Conservation (phyloP, 2,113 vertebrate species). For the Lethenteron camtschaticum region DNA sequence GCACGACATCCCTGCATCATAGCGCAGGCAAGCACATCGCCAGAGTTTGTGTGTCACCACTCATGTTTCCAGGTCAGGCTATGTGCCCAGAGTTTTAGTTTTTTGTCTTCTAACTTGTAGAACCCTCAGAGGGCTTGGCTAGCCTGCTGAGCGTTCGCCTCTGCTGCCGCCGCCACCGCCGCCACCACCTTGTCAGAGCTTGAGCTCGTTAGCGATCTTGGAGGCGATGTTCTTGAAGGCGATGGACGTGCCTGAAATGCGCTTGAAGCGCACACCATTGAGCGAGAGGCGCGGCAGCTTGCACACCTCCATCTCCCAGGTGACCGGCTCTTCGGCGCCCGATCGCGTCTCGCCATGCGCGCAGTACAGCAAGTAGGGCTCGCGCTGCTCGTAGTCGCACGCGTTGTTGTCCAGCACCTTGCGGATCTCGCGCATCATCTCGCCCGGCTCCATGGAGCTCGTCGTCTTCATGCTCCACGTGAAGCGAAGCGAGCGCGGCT, state of each 20-base stretch:
- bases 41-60: too few species aligned
- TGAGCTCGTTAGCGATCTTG: slow-evolving; percentile 93
- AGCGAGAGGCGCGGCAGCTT: slow-evolving; percentile 75
- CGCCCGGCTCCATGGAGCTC: slow-evolving; percentile 81
- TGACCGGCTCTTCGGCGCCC: slow-evolving; percentile 58
- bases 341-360: slow-evolving; percentile 76
- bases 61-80: too few species aligned
- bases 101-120: too few species aligned
- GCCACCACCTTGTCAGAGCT: slow-evolving; percentile 38
- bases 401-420: slow-evolving; percentile 87
- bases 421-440: slow-evolving; percentile 94
- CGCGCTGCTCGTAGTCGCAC: slow-evolving; percentile 91
- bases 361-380: slow-evolving; percentile 93
- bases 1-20: too few species aligned
- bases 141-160: too few species aligned
- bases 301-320: slow-evolving; percentile 92
- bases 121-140: too few species aligned
- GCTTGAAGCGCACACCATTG: slow-evolving; percentile 86
- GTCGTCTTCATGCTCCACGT: slow-evolving; percentile 99
- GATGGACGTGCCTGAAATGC: slow-evolving; percentile 87
- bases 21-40: too few species aligned
- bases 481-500: slow-evolving; percentile 78
- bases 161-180: too few species aligned
- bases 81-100: too few species aligned
- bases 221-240: slow-evolving; percentile 97